Base-by-base conservation (phyloP, 64 coral and sea anemone genomes). In the Montipora capricornis region DNA sequence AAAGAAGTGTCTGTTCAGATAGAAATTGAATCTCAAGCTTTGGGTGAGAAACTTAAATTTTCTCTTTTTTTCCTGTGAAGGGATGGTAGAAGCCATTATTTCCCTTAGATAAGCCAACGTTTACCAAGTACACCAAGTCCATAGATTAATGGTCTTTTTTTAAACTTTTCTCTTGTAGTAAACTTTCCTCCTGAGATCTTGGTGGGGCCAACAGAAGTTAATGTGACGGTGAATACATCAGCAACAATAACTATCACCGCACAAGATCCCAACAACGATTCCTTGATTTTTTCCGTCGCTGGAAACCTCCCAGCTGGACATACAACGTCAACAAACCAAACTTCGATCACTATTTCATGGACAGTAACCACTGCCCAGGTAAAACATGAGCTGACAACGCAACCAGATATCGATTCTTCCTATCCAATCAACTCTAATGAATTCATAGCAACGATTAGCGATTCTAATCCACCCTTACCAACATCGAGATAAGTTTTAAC, bases 131-230 rank as follows among this genome's bases (percentile, higher is more conserved):
- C 26, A 26, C 26, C 26, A 26, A 26, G 26, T 26, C 1, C 1
- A 26, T 26, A 26, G 26, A 26, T 26, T 26, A 26, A 5, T 55
- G 0, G 2, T 2, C 9, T 55, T 55, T 5, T 55, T 55, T 55
- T 6, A 3, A 55, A 4, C 49, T 51, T 79, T 6, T 4, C 10
- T 89, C 44, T 20, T 12, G 22, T 19, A 91, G 90, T 62, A 74
- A 91, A 91, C 75, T 83, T 82, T 55, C 77, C 69, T 3, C 90
- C 90, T 4, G 83, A 57, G 70, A 83, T 91, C 82, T 59, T 83
- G 24, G 73, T 75, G 26, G 67, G 69, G 22, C 73, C 90, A 44
- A 62, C 26, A 11, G 49, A 60, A 3, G 29, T 91, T 15, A 75
- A 74, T 44, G 22, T 91, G 24, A 91, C 68, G 4, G 51, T 83